Conservation (phyloP, 1,140 invertebrate species). For the Rhagoletis zephyria region DNA sequence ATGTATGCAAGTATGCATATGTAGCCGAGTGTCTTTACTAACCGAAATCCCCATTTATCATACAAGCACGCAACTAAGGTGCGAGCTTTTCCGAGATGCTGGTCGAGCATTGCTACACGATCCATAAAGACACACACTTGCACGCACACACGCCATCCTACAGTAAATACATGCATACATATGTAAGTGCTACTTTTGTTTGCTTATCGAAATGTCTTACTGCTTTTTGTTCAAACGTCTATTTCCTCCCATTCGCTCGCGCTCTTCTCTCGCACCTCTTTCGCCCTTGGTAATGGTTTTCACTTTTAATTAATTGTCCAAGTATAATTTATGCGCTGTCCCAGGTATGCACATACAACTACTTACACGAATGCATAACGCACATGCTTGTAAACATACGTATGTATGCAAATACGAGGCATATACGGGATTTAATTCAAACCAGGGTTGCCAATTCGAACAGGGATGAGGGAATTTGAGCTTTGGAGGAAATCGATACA, state of each 20-base stretch:
- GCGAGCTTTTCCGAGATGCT: not conserved
- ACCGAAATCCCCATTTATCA: slow-evolving; percentile 36
- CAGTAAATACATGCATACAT: not conserved
- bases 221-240: not conserved
- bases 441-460: no score
- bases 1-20: no score
- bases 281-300: not conserved
- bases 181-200: slow-evolving; percentile 14
- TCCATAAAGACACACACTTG: not conserved
- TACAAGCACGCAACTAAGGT: slow-evolving; percentile 1
- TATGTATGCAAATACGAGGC: no score
- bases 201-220: not conserved
- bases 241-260: not conserved
- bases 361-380: not conserved
- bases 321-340: slow-evolving; percentile 36
- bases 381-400: no score
- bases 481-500: no score
- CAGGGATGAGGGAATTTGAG: no score
- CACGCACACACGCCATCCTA: not conserved
- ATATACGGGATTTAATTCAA: no score
- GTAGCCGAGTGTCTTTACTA: slow-evolving; percentile 9
- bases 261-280: no score
- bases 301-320: slow-evolving; percentile 52
- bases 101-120: not conserved
- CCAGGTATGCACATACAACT: slow-evolving; percentile 8